These are phyloP conservation scores for Metopolophium dirhodum DNA, from an alignment of 1,140 invertebrate species.

Conservation along the genomic window DNA sequence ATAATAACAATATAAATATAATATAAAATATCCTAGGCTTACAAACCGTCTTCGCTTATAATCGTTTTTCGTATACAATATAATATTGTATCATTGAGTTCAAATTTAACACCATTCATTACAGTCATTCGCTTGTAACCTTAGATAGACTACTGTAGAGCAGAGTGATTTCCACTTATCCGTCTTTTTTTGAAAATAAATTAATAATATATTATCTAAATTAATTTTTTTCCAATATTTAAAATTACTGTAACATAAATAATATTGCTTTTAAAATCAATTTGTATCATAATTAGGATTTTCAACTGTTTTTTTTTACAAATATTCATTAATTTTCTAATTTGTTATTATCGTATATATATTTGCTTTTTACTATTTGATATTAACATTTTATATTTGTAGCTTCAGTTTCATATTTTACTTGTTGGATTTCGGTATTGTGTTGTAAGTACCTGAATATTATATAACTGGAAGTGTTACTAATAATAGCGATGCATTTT, in stretches of 20 bases:
- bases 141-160: no score
- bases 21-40: no score
- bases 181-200: no score
- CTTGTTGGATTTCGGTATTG: neutral
- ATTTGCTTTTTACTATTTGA: neutral
- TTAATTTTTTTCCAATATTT: no score
- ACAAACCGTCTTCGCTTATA: no score
- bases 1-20: no score
- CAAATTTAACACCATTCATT: no score
- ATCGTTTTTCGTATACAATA: no score
- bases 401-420: neutral
- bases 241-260: neutral
- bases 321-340: neutral
- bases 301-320: neutral
- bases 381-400: neutral
- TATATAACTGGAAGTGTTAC: neutral
- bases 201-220: no score
- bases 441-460: neutral
- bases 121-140: no score
- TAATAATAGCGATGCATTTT: neutral
- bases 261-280: neutral
- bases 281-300: neutral
- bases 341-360: neutral
- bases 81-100: no score
- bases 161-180: no score